Conservation (phyloP, 1,140 invertebrate species). For the honey bee (Apis mellifera) region DNA sequence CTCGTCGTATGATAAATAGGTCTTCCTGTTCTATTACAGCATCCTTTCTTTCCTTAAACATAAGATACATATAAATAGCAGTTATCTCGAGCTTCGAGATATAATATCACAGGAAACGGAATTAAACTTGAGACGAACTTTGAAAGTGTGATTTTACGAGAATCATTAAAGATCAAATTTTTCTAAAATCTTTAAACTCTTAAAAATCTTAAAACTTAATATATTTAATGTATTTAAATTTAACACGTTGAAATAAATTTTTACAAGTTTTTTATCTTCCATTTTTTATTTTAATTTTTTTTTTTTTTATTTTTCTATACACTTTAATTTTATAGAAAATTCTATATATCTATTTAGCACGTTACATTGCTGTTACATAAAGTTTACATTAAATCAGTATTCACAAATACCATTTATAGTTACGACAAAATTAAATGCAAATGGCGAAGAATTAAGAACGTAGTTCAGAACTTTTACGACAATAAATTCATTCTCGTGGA, state of each 20-base stretch:
- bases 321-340: no score
- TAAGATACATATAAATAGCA: background rate
- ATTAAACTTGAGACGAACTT: background rate
- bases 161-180: background rate
- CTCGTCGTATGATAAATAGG: conserved; percentile 42
- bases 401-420: background rate
- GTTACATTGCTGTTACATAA: background rate
- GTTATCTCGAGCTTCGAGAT: background rate
- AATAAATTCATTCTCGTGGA: background rate
- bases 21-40: conserved; percentile 25
- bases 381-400: background rate
- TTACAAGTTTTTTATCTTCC: no score
- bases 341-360: background rate
- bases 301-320: no score
- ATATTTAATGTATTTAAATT: background rate
- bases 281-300: no score
- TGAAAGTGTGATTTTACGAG: no score
- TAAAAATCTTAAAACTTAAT: background rate
- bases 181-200: background rate
- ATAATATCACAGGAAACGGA: background rate
- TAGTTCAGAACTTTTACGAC: no score
- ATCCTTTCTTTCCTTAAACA: conserved; percentile 2
- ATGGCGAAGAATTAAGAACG: background rate
- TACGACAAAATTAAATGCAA: background rate
- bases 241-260: no score